Evolutionary conservation across 2,888 invertebrate genomes (phyloP), one percentile per base, ranked within the genome.

Genomic region (Druceiella hillmani): DNA sequence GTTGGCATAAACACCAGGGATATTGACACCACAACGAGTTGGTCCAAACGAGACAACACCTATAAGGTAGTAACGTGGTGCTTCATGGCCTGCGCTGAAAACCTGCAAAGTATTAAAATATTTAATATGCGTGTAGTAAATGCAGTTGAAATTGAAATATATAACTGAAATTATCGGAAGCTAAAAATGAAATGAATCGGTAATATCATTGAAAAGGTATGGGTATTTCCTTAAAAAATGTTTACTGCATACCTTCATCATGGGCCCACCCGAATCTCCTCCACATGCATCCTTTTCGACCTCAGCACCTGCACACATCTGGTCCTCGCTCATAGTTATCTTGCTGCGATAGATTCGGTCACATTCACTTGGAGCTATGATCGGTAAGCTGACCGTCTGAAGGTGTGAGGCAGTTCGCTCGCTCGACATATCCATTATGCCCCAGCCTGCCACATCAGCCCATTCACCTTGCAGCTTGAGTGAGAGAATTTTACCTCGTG

Each of bases 21-120:
- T 62, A 36, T 58, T 56, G 28, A 65, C 64, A 1, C 74, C 74
- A 49, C 82, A 83, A 1, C 62, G 54, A 0, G 58, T 55, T 0
- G 77, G 74, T 0, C 82, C 82, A 45, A 75, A 76, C 0, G 81
- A 80, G 1, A 82, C 81, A 1, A 82, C 57, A 3, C 83, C 83
- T 31, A 78, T 60, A 5, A 76, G 53, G 43, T 65, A 72, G 47
- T 63, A 72, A 44, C 71, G 70, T 0, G 76, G 76, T 0, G 71
- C 67, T 3, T 70, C 71, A 2, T n/a, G n/a, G n/a, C 57, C 50
- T 2, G 62, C 60, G 26, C 66, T 64, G 41, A 61, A 72, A 3
- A 70, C 64, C 71, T 70, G 56, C 3, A 56, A 57, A 20, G 36
- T 39, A 32, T 16, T 28, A 10, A 33, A n/a, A 20, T 12, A 11